A percentile compares a stretch with the other conserved stretches of the same genome.
Conservation (phyloP, 2,113 vertebrate genomes). For the Epinephelus moara region DNA sequence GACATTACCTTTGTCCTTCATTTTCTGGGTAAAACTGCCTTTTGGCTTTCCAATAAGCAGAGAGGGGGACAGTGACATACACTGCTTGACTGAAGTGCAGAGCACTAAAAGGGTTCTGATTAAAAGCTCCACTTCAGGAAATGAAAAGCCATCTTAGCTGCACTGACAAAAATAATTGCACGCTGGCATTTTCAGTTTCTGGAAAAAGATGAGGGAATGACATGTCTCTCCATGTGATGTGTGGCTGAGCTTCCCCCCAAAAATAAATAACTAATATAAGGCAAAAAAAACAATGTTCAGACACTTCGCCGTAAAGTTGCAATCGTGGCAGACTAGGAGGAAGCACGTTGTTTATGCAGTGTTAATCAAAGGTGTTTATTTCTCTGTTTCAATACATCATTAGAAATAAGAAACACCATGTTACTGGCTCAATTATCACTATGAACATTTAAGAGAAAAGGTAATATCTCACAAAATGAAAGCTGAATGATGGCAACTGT, state of each 20-base stretch:
- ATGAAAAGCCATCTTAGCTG: constrained; percentile 54
- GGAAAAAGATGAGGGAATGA: constrained; percentile 18
- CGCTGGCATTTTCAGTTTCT: constrained; percentile 58
- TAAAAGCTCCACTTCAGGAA: constrained; percentile 60
- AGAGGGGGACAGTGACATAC: not conserved
- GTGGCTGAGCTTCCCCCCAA: not conserved
- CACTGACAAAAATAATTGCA: constrained; percentile 49
- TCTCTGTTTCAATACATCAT: not conserved
- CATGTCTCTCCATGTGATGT: constrained; percentile 18
- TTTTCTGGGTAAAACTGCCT: constrained; percentile 32
- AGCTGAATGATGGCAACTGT: not conserved
- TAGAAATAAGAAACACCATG: not conserved
- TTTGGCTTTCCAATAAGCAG: constrained; percentile 29
- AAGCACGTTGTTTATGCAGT: not conserved
- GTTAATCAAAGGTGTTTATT: constrained; percentile 6
- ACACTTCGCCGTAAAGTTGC: constrained; percentile 1
- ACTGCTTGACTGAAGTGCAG: constrained; percentile 25
- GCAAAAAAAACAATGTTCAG: constrained; percentile 37
- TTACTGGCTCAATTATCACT: constrained; percentile 4
- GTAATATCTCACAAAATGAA: not conserved
- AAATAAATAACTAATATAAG: not conserved
- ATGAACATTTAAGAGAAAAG: not conserved
- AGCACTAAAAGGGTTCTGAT: constrained; percentile 55
- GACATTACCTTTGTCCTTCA: constrained; percentile 20
- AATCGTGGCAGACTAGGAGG: not conserved